A percentile compares a stretch with the other conserved stretches of the same genome.
Evolutionary conservation across 2,797 vertebrate species (phyloP).

Genomic region (Sternotherus odoratus): DNA sequence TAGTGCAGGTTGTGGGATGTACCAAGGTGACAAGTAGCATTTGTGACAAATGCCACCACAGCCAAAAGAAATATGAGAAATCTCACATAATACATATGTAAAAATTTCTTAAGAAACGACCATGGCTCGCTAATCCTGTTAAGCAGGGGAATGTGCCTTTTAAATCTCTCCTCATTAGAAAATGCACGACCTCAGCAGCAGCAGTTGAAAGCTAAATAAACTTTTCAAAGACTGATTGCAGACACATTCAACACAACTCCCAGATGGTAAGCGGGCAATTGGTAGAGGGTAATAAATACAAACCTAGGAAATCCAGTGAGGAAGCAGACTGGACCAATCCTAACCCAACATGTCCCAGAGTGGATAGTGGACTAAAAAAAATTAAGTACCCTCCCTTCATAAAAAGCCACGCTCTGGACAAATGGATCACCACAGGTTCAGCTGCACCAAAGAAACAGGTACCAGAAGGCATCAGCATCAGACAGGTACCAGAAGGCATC

Average conservation of each 20-base stretch:
- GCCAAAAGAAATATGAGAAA: not conserved
- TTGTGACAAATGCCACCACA: not conserved
- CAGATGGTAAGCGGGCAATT: not conserved
- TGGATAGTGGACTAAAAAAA: not conserved
- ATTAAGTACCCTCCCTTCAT: fast-evolving
- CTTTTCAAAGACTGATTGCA: constrained; percentile 29
- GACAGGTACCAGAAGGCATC: not conserved
- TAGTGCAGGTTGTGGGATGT: not conserved
- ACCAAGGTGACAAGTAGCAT: not conserved
- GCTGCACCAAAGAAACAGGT: not conserved
- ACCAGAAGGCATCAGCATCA: not conserved
- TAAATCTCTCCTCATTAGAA: constrained; percentile 39
- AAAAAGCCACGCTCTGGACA: fast-evolving
- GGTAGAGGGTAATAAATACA: constrained; percentile 1
- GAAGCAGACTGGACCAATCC: not conserved
- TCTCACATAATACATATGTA: constrained; percentile 9
- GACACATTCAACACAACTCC: not conserved
- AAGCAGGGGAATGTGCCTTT: not conserved
- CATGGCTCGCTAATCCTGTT: not conserved
- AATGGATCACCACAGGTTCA: not conserved
- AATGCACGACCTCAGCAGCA: constrained; percentile 23
- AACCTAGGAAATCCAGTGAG: not conserved
- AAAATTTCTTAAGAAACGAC: constrained; percentile 17
- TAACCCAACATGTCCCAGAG: not conserved
- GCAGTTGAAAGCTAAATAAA: constrained; percentile 14